Base-by-base conservation (phyloP, 92 coral and sea anemone species). In the Blastomussa wellsi region DNA sequence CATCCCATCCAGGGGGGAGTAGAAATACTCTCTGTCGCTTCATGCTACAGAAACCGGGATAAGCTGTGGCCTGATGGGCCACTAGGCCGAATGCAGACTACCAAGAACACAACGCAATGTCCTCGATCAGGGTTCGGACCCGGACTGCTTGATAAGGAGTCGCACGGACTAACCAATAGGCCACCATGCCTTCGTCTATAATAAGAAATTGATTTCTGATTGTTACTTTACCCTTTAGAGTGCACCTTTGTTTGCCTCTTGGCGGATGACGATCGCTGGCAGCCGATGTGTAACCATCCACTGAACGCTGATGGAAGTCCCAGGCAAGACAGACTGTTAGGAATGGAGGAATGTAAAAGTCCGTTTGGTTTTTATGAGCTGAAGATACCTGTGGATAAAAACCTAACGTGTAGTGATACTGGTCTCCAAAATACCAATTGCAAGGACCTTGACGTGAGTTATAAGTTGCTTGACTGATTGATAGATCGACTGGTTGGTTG, bases 361-460 rank as follows among this genome's bases (percentile, higher is more conserved):
- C 79, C 79, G 6, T 76, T 49, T 76, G 79, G 79, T 48, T 16
- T 49, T 17, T 76, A 76, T 17, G 79, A 76, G 22, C 42, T 76
- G 12, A 76, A 32, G 41, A 76, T 76, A 28, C 79, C 79, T 14
- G 64, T 76, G 12, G 26, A 76, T 49, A 7, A 49, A 26, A 51
- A 16, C 24, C 64, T 76, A 2, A 0, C 35, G 3, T 76, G 62
- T 31, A 16, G 14, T 9, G 32, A 49, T 42, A 32, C n/a, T 9
- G 35, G 41, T 22, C 29, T 76, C 7, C 17, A 22, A 31, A 19
- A 76, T 26, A 76, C 59, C 10, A 76, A 76, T 42, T 76, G 79
- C 79, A 76, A 29, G 32, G 79, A 48, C 7, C 79, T 76, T 29
- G 79, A 76, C 16, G 79, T 76, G 26, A 76, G 79, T 72, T 20